A percentile compares a stretch with the other conserved stretches of the same genome.
phyloP scores from a whole-genome alignment of 2,888 invertebrate genomes.

The Xylocampa areola region DNA sequence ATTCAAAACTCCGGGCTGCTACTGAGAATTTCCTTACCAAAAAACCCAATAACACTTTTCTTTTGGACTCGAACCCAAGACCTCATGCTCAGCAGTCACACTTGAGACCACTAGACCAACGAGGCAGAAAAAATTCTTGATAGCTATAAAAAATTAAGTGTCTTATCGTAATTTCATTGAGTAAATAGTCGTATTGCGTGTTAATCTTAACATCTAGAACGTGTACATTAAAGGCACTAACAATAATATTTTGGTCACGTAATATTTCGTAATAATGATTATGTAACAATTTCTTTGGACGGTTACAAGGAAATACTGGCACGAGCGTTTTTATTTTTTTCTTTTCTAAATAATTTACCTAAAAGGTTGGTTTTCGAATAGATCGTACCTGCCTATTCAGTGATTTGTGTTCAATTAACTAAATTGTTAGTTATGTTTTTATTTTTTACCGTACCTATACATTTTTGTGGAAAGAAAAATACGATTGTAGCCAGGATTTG shows the following conservation, averaged over 20 bases:
- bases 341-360: conserved; percentile 63
- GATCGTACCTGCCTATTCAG: conserved; percentile 31
- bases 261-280: conserved; percentile 69
- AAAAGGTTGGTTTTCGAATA: conserved; percentile 59
- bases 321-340: conserved; percentile 33
- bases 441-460: too few species aligned
- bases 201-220: conserved; percentile 71
- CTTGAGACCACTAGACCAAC: too few species aligned
- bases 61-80: too few species aligned
- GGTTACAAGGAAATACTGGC: conserved; percentile 40
- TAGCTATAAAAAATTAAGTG: conserved; percentile 54
- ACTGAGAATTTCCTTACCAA: too few species aligned
- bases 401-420: conserved; percentile 47
- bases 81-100: too few species aligned
- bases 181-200: conserved; percentile 78
- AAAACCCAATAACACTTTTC: too few species aligned
- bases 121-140: conserved; percentile 20
- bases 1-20: too few species aligned
- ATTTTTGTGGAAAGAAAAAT: too few species aligned
- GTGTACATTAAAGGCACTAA: conserved; percentile 62
- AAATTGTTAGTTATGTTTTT: conserved; percentile 45
- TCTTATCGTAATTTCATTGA: conserved; percentile 71
- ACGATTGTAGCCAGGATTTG: too few species aligned
- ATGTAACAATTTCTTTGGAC: conserved; percentile 61
- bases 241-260: conserved; percentile 73